Base-by-base conservation (phyloP, 2,113 vertebrate genomes). In the Phalacrocorax carbo region DNA sequence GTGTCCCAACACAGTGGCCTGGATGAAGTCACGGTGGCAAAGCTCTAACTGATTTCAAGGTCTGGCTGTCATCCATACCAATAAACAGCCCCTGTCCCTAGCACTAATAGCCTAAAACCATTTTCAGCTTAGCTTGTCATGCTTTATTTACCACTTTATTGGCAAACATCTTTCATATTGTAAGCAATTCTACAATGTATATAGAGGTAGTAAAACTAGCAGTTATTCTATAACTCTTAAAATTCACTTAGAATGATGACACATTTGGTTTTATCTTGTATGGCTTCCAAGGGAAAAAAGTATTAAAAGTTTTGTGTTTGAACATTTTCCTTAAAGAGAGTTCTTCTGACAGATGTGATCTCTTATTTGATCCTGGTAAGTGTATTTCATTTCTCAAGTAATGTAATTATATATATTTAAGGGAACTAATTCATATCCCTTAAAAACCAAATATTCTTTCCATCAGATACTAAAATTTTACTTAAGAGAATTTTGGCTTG, bases 241-340 rank as follows among this genome's bases (percentile, higher is more conserved):
- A 93, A 84, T 79, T 92, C 61, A 58, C 36, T 94, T 80, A 83
- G 52, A 95, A 89, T 76, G 80, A 73, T 94, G 54, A 51, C 55
- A 62, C 19, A 4, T n/a, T 84, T 86, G 2, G 36, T 72, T 96
- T 96, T 91, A 86, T 81, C 83, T 95, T 95, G 32, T 71, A 81
- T 86, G 61, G 29, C n/a, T 96, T 94, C 32, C 54, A 88, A 82
- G 40, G 48, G 5, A 32, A 38, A 91, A 48, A 69, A 54, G 16
- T 77, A 78, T 79, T 78, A 18, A 51, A 54, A 86, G n/a, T 94
- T 92, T 92, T 81, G 27, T 55, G 49, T 82, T 68, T 46, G 34
- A 61, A 44, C 30, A 27, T 76, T 93, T 93, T 58, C 25, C 40
- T 82, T 81, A 88, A 68, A 85, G 32, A 86, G 10, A 80, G 5